Evolutionary conservation across 2,888 invertebrate genomes (phyloP).

Genomic region (Drosophila falleni): DNA sequence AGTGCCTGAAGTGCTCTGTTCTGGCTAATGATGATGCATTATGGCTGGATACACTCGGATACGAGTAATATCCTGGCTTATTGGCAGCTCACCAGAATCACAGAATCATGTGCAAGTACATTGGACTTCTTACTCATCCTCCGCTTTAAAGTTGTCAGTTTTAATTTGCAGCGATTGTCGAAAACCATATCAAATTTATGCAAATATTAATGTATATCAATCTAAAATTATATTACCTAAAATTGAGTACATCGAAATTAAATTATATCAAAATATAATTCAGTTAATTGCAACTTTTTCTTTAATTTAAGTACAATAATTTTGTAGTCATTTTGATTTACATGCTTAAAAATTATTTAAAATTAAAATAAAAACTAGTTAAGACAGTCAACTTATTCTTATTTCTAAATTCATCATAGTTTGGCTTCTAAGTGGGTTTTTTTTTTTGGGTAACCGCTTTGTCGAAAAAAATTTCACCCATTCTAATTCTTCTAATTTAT

Average conservation of each 20-base stretch:
- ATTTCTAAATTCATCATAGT: too few species aligned
- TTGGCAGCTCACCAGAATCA: not conserved
- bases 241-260: not conserved
- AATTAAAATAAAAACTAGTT: too few species aligned
- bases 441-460: too few species aligned
- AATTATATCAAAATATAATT: not conserved
- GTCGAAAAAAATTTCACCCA: too few species aligned
- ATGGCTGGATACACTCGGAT: constrained; percentile 35
- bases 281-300: too few species aligned
- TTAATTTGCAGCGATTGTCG: not conserved
- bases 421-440: too few species aligned
- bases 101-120: constrained; percentile 2
- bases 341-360: too few species aligned
- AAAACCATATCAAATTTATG: not conserved
- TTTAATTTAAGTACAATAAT: too few species aligned
- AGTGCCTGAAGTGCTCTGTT: constrained; percentile 29
- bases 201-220: not conserved
- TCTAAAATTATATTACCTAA: not conserved
- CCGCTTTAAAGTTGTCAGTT: not conserved
- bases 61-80: constrained; percentile 13
- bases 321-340: too few species aligned
- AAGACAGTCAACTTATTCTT: too few species aligned
- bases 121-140: constrained; percentile 15
- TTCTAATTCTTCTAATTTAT: too few species aligned
- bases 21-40: constrained; percentile 77